Evolutionary conservation across 2,797 vertebrate genomes (phyloP), one percentile per base, ranked within the genome.

Genomic region (Tragopan temminckii): DNA sequence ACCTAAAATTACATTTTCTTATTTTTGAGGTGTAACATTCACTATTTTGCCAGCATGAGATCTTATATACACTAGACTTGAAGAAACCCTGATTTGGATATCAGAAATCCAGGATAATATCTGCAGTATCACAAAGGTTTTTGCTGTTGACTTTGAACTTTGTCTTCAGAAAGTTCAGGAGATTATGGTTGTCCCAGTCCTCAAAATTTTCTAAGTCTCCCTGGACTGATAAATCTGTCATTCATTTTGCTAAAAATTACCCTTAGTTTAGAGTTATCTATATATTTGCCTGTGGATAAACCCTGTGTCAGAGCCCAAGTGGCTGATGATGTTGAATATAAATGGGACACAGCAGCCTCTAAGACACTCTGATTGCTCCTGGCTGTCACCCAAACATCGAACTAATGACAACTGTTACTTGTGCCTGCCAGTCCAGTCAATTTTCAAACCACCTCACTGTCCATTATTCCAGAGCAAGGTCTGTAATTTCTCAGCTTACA

Each of bases 341-440:
- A 45, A 50, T 23, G 6, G 12, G 29, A 7, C 17, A 80, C 35
- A 88, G 59, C 69, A 9, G 9, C 4, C 14, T 52, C 59, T 72
- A 36, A 7, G 42, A 43, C 4, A 5, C 45, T 89, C 36, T 88
- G 36, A 69, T 46, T 66, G 11, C 13, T 71, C 11, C 40, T 78
- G 18, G 1, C 36, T 72, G 7, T 52, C 24, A 64, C 57, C 13
- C 36, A 90, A 88, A 91, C 46, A 66, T 31, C 4, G 48, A 85
- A 42, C 13, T 29, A 80, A 29, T 66, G 72, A 25, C 69, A 9
- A 53, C n/a, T 53, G 16, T 1, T 57, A 15, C 46, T 72, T 66
- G 16, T 74, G 29, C 3, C 19, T 80, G 64, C 9, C 0, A 0
- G 17, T 55, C 14, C 5, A 69, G 38, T 2, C 25, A 48, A 48